phyloP scores from a whole-genome alignment of 2,797 vertebrate genomes.

The Pteropus rufus region DNA sequence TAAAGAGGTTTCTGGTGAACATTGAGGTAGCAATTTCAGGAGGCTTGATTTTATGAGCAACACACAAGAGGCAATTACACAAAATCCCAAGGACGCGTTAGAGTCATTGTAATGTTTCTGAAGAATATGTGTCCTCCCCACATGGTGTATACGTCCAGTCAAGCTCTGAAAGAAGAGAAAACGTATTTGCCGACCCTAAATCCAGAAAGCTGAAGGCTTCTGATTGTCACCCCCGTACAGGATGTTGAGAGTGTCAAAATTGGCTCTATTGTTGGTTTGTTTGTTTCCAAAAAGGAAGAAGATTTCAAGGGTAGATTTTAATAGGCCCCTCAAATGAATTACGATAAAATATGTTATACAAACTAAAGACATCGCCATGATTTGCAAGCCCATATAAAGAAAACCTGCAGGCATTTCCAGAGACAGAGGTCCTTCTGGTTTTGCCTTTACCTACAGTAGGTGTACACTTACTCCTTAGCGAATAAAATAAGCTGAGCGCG shows the following conservation, averaged over 20 bases:
- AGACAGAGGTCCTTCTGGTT: not conserved
- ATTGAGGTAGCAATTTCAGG: not conserved
- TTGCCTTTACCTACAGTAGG: not conserved
- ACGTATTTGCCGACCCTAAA: not conserved
- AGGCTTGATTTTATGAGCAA: not conserved
- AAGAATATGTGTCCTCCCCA: not conserved
- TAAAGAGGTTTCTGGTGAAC: not conserved
- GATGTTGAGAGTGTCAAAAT: not conserved
- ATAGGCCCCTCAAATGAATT: not conserved
- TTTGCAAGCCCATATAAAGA: not conserved
- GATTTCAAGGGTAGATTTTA: not conserved
- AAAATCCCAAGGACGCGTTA: not conserved
- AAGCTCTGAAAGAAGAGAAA: not conserved
- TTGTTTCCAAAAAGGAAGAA: not conserved
- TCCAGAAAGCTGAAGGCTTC: not conserved
- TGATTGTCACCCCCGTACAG: not conserved
- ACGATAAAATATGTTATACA: not conserved
- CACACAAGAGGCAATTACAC: not conserved
- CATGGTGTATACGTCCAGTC: not conserved
- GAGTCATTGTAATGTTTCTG: not conserved
- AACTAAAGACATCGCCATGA: not conserved
- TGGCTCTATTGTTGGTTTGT: not conserved
- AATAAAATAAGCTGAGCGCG: not conserved
- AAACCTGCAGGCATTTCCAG: not conserved
- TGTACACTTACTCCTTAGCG: not conserved